Evolutionary conservation across 2,113 vertebrate genomes (phyloP), one percentile per base, ranked within the genome.

Genomic region (Tautogolabrus adspersus): DNA sequence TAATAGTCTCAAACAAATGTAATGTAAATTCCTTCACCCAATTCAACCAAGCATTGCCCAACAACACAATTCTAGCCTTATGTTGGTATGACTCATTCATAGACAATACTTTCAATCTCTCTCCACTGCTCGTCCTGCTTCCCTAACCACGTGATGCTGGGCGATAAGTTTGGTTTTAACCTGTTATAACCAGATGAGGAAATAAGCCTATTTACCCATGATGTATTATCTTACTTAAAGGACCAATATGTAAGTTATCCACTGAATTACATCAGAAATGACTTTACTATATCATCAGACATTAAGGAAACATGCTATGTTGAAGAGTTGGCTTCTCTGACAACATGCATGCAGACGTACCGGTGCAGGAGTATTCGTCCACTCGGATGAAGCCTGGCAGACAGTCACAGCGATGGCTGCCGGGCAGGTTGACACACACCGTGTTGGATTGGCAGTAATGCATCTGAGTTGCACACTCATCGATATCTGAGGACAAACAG

Each of bases 401-500:
- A 44, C 98, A 99, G 90, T 99, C 97, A 46, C 97, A 99, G 61
- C 95, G 96, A 88, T 98, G 97, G 42, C 95, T 92, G 0, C 97
- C 97, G 0, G 96, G 96, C 79, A 98, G 73, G 91, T 99, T 99
- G 19, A 97, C 94, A 0, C 98, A 99, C 71, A 95, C 90, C 0
- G 97, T 98, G 77, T 99, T 98, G 89, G 96, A 95, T 51, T 97
- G 97, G 79, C 98, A 99, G 34, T 98, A 99, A 90, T 98, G 97
- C 95, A 97, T 97, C 93, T 97, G 96, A 52, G 96, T 97, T 1
- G 96, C 94, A 16, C 98, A 99, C 87, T 99, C 97, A 23, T 99
- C 97, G 3, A 98, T 96, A 94, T 99, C 97, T 99, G 93, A 44
- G 44, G 63, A 68, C 75, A 93, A 18, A 87, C 83, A 81, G 26